phyloP scores from a whole-genome alignment of 2,113 vertebrate species.

The Lanius ludovicianus region DNA sequence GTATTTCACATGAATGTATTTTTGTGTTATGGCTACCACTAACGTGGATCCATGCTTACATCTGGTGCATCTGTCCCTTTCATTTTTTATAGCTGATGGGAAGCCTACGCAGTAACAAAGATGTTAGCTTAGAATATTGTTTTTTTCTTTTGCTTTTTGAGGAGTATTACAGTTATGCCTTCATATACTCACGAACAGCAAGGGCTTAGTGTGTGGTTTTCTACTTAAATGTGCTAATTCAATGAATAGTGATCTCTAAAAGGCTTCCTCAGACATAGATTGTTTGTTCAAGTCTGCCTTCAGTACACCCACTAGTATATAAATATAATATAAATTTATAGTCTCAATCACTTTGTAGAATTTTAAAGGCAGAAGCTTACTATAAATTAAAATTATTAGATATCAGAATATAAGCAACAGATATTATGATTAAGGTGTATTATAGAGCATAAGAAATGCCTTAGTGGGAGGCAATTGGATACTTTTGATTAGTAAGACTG shows the following conservation, averaged over 20 bases:
- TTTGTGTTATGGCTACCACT: slow-evolving; percentile 20
- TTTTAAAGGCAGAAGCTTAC: neutral
- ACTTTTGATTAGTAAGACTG: neutral
- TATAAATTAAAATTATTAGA: neutral
- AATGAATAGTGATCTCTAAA: neutral
- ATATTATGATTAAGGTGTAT: neutral
- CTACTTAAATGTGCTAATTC: neutral
- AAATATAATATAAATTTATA: neutral
- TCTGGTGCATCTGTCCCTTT: neutral
- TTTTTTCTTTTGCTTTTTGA: neutral
- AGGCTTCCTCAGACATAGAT: neutral
- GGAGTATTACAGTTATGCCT: neutral
- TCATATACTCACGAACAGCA: neutral
- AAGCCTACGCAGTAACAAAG: neutral
- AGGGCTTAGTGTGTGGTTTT: slow-evolving; percentile 1
- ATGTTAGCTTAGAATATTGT: neutral
- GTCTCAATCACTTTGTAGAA: neutral
- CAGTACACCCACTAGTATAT: neutral
- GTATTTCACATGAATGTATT: slow-evolving; percentile 25
- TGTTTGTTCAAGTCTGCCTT: neutral
- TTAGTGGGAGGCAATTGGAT: neutral
- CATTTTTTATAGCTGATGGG: neutral
- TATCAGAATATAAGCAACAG: neutral
- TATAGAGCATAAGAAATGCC: neutral
- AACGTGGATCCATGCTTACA: neutral